Conservation (phyloP, 2,888 invertebrate genomes). For the Minunthozetes semirufus region DNA sequence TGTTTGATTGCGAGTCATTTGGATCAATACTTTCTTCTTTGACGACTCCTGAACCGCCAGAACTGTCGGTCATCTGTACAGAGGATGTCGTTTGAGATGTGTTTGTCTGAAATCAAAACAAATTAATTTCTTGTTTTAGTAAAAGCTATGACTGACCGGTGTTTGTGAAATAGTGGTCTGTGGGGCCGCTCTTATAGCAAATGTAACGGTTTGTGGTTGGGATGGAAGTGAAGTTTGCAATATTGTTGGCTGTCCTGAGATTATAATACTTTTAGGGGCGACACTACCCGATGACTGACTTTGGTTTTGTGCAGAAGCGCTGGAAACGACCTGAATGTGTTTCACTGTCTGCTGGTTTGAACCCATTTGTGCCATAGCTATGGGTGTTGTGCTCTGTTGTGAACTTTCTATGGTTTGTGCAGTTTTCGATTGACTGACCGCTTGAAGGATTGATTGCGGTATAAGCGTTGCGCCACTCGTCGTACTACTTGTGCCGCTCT, state of each 20-base stretch:
- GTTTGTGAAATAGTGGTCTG: background rate
- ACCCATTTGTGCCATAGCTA: background rate
- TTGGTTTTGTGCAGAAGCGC: background rate
- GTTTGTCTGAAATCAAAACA: background rate
- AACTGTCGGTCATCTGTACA: background rate
- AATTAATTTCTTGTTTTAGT: background rate
- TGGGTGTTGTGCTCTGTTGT: background rate
- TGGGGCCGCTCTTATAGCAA: slow-evolving; percentile 21
- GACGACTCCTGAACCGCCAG: background rate
- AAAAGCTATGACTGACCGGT: background rate
- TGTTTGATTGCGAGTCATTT: background rate
- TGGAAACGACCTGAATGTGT: background rate
- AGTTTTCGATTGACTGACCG: slow-evolving; percentile 2
- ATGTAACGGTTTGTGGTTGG: slow-evolving; percentile 22
- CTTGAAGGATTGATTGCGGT: background rate
- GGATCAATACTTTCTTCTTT: background rate
- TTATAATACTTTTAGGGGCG: background rate
- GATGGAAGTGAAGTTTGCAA: slow-evolving; percentile 11
- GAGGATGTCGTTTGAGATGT: background rate
- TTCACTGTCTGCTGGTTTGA: slow-evolving; percentile 2
- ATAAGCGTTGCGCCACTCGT: background rate
- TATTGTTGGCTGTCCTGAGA: background rate
- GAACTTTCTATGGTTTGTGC: background rate
- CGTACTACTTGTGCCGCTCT: background rate
- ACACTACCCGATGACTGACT: background rate